Evolutionary conservation across 2,797 vertebrate genomes (phyloP).

Genomic region (Euphonia xanthogaster): DNA sequence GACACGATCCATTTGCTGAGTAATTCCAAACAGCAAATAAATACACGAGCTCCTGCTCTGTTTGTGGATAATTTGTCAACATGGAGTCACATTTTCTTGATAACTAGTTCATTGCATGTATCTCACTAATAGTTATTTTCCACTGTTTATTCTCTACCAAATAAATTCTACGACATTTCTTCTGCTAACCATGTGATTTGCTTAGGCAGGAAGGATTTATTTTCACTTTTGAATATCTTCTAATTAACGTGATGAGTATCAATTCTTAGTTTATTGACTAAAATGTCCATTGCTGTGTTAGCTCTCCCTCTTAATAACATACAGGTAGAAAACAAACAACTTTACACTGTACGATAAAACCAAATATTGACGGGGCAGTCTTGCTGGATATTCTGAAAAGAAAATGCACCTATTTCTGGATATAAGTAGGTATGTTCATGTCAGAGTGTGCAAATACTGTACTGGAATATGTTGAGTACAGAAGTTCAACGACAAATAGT

Average conservation of each 20-base stretch:
- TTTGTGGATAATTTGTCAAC: background rate
- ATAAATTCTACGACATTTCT: background rate
- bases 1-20: background rate
- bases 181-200: rapidly evolving
- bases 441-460: background rate
- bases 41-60: background rate
- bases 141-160: background rate
- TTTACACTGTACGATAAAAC: background rate
- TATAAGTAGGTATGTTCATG: background rate
- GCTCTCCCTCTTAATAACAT: background rate
- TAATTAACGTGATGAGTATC: background rate
- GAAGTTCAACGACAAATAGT: background rate
- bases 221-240: background rate
- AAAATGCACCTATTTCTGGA: background rate
- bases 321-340: background rate
- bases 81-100: background rate
- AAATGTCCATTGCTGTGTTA: background rate
- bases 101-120: background rate
- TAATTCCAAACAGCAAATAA: background rate
- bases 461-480: background rate
- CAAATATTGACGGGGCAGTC: background rate
- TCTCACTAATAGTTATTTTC: background rate
- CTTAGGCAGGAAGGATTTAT: background rate
- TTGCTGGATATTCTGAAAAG: background rate
- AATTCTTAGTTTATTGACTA: background rate